A percentile compares a stretch with the other conserved stretches of the same genome.
phyloP scores from a whole-genome alignment of 2,113 vertebrate species.

The Lontra canadensis region DNA sequence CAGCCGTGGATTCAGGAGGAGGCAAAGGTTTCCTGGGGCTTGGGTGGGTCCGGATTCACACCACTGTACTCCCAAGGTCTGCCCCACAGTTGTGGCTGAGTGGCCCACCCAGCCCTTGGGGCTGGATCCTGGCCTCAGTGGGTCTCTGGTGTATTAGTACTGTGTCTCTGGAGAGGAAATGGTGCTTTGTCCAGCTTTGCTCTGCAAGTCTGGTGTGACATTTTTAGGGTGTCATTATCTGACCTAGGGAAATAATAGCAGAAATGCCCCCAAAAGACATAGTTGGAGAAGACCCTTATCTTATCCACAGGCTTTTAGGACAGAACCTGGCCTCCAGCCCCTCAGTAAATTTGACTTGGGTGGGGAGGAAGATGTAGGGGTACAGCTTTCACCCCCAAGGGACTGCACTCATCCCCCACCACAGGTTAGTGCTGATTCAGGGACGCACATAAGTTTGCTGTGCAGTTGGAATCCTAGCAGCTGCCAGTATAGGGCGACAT shows the following conservation, averaged over 20 bases:
- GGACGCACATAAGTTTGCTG: neutral
- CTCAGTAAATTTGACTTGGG: neutral
- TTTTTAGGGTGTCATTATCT: neutral
- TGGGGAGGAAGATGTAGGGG: neutral
- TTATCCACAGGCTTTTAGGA: neutral
- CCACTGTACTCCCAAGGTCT: neutral
- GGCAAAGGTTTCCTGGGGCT: neutral
- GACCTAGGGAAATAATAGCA: neutral
- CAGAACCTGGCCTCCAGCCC: neutral
- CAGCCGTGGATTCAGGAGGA: neutral
- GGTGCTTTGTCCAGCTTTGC: neutral
- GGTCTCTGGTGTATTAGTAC: neutral
- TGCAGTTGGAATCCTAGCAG: neutral
- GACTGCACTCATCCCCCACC: neutral
- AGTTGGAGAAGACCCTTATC: neutral
- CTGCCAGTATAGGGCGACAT: neutral
- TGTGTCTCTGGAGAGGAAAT: neutral
- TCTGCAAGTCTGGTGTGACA: neutral
- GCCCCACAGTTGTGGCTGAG: neutral
- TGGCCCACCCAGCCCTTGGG: neutral
- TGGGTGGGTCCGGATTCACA: neutral
- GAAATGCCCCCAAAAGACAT: neutral
- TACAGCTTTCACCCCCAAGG: neutral
- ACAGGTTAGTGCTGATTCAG: neutral
- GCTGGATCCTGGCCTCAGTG: neutral